A percentile compares a stretch with the other conserved stretches of the same genome.
phyloP scores from a whole-genome alignment of 2,113 vertebrate genomes.

The Cyphomyrus discorhynchus region DNA sequence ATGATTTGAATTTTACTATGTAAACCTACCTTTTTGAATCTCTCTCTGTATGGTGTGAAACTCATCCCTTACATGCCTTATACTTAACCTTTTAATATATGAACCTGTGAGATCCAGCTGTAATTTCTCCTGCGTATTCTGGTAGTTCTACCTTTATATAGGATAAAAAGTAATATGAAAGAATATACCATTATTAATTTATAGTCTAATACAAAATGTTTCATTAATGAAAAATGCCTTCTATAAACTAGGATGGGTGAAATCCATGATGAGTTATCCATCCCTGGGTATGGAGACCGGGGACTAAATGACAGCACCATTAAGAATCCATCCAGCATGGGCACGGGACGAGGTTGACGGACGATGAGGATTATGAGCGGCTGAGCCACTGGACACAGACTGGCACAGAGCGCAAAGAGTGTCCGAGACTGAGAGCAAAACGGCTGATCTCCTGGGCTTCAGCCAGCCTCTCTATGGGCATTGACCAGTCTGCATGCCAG shows the following conservation, averaged over 20 bases:
- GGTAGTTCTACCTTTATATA: neutral
- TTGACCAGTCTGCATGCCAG: neutral
- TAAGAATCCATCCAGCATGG: neutral
- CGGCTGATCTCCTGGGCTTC: neutral
- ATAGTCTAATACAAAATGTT: neutral
- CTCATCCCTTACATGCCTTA: neutral
- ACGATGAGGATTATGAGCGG: conserved; percentile 11
- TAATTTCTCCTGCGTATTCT: neutral
- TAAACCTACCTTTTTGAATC: neutral
- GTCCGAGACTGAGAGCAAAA: neutral
- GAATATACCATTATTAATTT: neutral
- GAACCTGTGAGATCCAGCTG: neutral
- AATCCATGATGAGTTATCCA: neutral
- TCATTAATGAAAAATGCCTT: neutral
- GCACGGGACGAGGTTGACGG: neutral
- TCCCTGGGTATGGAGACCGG: neutral
- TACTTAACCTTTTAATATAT: neutral
- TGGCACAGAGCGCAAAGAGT: neutral
- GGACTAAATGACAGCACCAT: neutral
- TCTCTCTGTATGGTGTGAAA: neutral
- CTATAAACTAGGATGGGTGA: neutral
- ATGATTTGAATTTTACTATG: neutral
- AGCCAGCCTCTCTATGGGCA: neutral
- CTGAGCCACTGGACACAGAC: neutral
- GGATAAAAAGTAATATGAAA: neutral